Base-by-base conservation (phyloP, 2,113 vertebrate species). In the Hemiscyllium ocellatum region DNA sequence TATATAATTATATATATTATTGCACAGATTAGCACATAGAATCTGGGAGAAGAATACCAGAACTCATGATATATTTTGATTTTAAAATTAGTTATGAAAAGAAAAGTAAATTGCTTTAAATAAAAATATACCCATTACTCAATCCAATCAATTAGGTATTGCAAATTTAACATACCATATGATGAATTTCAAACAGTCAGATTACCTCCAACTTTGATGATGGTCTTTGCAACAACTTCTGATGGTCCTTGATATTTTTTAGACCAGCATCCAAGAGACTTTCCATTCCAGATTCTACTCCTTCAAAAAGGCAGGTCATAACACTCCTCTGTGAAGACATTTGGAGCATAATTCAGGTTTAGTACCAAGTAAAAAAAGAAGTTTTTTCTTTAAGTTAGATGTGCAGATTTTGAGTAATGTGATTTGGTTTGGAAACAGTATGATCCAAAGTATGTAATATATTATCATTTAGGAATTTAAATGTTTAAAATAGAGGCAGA, bases 261-360 rank as follows among this genome's bases (percentile, higher is more conserved):
- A 98, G 96, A 52, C 97, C 97, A 2, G 97, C 96, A 80, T 97
- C 97, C 29, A 98, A 72, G 0, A 99, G 98, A 87, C 97, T 97
- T 20, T 96, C 95, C 95, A 99, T 26, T 24, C 99, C 99, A n/a
- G 96, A 97, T 78, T 70, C 56, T 37, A 97, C 95, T 93, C 99
- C 99, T 17, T 97, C 97, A 96, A 96, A 97, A 96, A 99, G 12
- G 42, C 96, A 97, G 94, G 7, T 94, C 90, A 96, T 0, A 8
- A 98, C 95, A 0, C 97, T 97, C 61, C 97, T 97, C 98, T 98
- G 96, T 96, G 96, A 4, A 97, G 95, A 42, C 0, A 22, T 96
- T 96, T 50, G 91, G 96, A 93, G 37, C 65, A 72, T 29, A 95
- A 52, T 26, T 26, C 15, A 50, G 26, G 6, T 24, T 70, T 33